Evolutionary conservation across 2,113 vertebrate genomes (phyloP), one percentile per base, ranked within the genome.

Genomic region (Sphaerodactylus townsendi): DNA sequence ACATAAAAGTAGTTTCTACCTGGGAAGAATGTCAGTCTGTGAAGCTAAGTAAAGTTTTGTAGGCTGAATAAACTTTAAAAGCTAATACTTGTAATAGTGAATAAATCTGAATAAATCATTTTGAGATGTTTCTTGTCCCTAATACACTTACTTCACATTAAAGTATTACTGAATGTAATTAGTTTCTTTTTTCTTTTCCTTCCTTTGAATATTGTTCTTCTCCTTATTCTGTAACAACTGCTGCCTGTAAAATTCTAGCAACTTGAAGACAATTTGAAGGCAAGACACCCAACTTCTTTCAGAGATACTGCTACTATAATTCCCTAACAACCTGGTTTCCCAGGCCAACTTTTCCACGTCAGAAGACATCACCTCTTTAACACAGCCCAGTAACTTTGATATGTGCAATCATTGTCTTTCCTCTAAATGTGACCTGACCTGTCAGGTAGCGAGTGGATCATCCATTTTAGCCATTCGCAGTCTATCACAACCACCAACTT

Each of bases 231-330:
- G 70, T 92, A 91, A 95, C 92, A 95, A 86, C 82, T 88, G 93
- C 93, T 96, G 95, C n/a, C n/a, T n/a, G n/a, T n/a, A n/a, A n/a
- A n/a, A n/a, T n/a, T 92, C 92, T 94, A 94, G 94, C 93, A 94
- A 96, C 93, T 93, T 48, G 28, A 84, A 86, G 83, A n/a, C 74
- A 82, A n/a, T n/a, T 89, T 81, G 79, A 93, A 90, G 93, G 85
- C 91, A 94, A 90, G 88, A 91, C 86, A 90, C 79, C 68, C 56
- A 73, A 46, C 73, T 0, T 81, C 83, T 76, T 86, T 85, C 79
- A 64, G 65, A 91, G 81, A 10, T 70, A 39, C 84, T 93, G 93
- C 91, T 91, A 95, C 77, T 46, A 83, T 59, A 65, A 91, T 93
- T 72, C 90, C 94, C 85, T 95, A 93, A 96, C 94, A 96, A 95